These are phyloP conservation scores for Pristionchus maxplancki DNA, from an alignment of 2,888 invertebrate species.

Conservation along the genomic window DNA sequence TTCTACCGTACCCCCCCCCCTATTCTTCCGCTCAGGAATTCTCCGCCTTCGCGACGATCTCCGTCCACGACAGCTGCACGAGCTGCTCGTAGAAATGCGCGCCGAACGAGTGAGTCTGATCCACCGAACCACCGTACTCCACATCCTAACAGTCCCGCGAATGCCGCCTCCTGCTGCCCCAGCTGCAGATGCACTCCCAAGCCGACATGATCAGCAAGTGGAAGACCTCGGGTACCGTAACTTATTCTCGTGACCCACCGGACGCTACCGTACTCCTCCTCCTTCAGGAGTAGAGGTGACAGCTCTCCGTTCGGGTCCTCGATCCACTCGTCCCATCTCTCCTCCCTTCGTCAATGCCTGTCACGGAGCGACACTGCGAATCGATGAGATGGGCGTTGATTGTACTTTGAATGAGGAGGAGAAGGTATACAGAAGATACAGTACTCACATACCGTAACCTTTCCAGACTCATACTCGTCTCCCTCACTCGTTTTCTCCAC, in stretches of 20 bases:
- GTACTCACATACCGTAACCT: neutral
- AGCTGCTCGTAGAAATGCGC: neutral
- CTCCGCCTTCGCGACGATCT: slow-evolving; percentile 34
- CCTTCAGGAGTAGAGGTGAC: slow-evolving; percentile 16
- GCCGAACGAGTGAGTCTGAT: slow-evolving; percentile 24
- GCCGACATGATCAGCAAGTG: slow-evolving; percentile 44
- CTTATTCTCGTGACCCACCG: neutral
- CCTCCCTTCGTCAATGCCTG: slow-evolving; percentile 3
- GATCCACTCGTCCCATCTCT: slow-evolving; percentile 2
- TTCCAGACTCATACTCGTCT: slow-evolving; percentile 14
- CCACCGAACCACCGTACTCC: neutral
- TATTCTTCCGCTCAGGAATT: slow-evolving; percentile 19
- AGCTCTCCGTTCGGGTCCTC: slow-evolving; percentile 20
- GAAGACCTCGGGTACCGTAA: slow-evolving; percentile 24
- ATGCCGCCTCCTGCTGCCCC: neutral
- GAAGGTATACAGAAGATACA: slow-evolving; percentile 1
- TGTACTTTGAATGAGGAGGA: neutral
- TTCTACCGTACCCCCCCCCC: neutral
- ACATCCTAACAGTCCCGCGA: neutral
- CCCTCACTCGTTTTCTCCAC: neutral
- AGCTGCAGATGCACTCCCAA: slow-evolving; percentile 26
- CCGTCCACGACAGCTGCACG: neutral
- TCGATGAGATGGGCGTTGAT: slow-evolving; percentile 15
- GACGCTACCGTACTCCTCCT: neutral
- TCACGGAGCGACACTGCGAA: slow-evolving; percentile 20